Conservation (phyloP, 2,113 vertebrate genomes). For the Dendropsophus ebraccatus region DNA sequence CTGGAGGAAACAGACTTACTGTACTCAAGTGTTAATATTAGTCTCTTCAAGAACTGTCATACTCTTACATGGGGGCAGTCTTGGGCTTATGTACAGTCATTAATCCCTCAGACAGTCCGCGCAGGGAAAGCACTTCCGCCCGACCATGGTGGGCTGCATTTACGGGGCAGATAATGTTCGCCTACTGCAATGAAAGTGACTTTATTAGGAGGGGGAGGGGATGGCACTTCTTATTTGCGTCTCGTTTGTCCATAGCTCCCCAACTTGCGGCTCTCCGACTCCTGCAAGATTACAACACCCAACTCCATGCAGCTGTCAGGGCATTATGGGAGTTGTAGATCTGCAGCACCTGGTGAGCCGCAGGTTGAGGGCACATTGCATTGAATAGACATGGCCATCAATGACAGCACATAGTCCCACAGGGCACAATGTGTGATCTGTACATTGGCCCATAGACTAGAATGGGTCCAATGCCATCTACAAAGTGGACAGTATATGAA, state of each 20-base stretch:
- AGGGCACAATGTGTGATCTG: too few species aligned
- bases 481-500: too few species aligned
- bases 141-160: slow-evolving; percentile 29
- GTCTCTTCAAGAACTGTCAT: not conserved
- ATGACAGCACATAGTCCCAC: too few species aligned
- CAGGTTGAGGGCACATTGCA: too few species aligned
- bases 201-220: slow-evolving; percentile 44
- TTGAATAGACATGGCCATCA: too few species aligned
- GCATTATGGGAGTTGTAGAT: too few species aligned
- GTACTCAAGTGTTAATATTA: not conserved
- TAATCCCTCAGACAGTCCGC: slow-evolving; percentile 63
- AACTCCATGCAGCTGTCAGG: too few species aligned
- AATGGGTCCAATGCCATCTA: too few species aligned
- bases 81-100: slow-evolving; percentile 65
- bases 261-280: too few species aligned
- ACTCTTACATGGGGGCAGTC: slow-evolving; percentile 65
- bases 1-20: not conserved
- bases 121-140: slow-evolving; percentile 41
- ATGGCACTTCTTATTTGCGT: not conserved
- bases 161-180: slow-evolving; percentile 51
- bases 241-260: too few species aligned
- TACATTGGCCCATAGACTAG: too few species aligned
- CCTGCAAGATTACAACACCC: not conserved
- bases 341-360: too few species aligned
- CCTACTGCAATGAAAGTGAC: slow-evolving; percentile 39